Conservation (phyloP, 2,797 vertebrate genomes). For the Botia almorhae region DNA sequence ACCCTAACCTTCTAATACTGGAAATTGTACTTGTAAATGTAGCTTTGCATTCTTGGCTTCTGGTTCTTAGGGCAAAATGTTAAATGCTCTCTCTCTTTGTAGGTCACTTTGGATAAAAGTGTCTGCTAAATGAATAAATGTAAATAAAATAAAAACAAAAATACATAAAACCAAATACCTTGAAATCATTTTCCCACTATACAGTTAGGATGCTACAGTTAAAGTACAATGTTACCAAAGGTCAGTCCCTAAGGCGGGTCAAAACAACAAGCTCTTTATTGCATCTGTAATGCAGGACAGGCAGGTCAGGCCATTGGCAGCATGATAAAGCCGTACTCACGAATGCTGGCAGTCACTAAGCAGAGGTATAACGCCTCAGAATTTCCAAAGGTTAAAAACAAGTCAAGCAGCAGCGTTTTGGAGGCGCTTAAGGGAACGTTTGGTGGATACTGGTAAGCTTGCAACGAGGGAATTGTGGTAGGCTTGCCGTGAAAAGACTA, state of each 20-base stretch:
- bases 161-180: not conserved
- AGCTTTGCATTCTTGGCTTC: too few relatives aligned
- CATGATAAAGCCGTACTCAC: not conserved
- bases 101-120: too few relatives aligned
- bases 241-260: not conserved
- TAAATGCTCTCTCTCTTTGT: too few relatives aligned
- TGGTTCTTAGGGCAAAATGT: too few relatives aligned
- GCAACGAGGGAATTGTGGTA: conserved; percentile 11
- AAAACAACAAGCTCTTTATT: conserved; percentile 1
- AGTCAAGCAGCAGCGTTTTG: conserved; percentile 28
- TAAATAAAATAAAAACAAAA: not conserved
- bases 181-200: not conserved
- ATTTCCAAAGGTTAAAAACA: conserved; percentile 40
- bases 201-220: not conserved
- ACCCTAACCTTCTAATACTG: too few relatives aligned
- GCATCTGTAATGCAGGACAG: conserved; percentile 17
- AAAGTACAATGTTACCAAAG: not conserved
- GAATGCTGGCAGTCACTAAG: conserved; percentile 3
- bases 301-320: conserved; percentile 4
- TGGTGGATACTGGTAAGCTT: not conserved
- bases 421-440: conserved; percentile 1
- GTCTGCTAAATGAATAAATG: too few relatives aligned
- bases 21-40: too few relatives aligned
- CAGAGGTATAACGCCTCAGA: conserved; percentile 7
- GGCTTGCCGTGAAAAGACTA: conserved; percentile 13